Evolutionary conservation across 2,888 invertebrate genomes (phyloP).

Genomic region (Chymomyza amoena): DNA sequence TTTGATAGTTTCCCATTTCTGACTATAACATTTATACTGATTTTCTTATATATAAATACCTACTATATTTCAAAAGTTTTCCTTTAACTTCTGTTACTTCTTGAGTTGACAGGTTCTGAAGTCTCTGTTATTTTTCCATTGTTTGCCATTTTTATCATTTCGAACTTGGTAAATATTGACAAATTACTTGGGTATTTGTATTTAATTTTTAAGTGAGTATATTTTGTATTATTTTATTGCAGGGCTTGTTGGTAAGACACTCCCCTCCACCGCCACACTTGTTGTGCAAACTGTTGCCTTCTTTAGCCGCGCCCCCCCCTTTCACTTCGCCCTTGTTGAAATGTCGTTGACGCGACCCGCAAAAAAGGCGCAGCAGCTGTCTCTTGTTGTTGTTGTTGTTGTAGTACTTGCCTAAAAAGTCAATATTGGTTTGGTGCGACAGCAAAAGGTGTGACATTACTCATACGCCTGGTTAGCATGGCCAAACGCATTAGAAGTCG

Average conservation of each 20-base stretch:
- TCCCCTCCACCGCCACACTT: no score
- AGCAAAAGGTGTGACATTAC: conserved; percentile 58
- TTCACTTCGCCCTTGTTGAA: background rate
- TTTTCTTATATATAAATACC: no score
- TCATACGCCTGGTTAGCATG: conserved; percentile 61
- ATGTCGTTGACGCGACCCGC: background rate
- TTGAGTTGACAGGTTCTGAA: background rate
- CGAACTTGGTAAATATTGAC: background rate
- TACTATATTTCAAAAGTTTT: background rate
- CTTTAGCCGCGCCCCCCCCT: no score
- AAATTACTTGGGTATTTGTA: background rate
- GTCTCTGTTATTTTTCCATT: background rate
- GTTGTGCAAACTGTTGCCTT: no score
- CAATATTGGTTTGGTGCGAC: background rate
- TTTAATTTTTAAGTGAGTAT: background rate
- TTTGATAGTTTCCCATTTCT: no score
- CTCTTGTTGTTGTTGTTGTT: conserved; percentile 11
- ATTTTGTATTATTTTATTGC: background rate
- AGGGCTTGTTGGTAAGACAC: background rate
- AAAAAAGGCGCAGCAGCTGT: conserved; percentile 1
- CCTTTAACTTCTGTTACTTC: background rate
- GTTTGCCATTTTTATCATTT: background rate
- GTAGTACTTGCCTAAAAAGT: background rate
- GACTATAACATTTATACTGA: no score
- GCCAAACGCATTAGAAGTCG: conserved; percentile 54